These are phyloP conservation scores for Semaprochilodus insignis DNA, from an alignment of 2,797 vertebrate species.

Conservation along the genomic window DNA sequence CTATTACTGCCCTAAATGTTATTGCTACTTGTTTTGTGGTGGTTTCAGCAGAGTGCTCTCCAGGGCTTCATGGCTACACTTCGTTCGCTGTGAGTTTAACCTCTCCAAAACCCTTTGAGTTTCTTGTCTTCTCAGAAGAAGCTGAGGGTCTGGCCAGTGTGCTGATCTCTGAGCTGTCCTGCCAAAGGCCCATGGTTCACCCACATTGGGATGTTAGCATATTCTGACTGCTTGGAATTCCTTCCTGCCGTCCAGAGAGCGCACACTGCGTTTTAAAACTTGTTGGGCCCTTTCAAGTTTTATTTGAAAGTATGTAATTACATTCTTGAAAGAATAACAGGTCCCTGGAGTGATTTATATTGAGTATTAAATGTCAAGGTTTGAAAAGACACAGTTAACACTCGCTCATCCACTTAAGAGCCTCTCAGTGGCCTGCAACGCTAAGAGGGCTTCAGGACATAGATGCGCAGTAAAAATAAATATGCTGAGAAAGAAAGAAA, in stretches of 20 bases:
- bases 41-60: neutral
- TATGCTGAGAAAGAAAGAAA: conserved; percentile 40
- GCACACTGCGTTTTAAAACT: conserved; percentile 98
- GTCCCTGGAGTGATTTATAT: conserved; percentile 93
- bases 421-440: conserved; percentile 63
- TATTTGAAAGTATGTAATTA: conserved; percentile 99
- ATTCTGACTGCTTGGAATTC: conserved; percentile 98
- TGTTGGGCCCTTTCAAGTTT: conserved; percentile 99
- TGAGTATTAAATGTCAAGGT: conserved; percentile 94
- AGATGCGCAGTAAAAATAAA: conserved; percentile 62
- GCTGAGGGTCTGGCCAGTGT: conserved; percentile 20
- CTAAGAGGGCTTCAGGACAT: conserved; percentile 58
- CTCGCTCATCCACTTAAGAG: conserved; percentile 69
- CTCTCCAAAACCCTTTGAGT: conserved; percentile 6
- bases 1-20: neutral
- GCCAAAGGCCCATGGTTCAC: conserved; percentile 76
- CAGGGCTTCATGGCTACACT: neutral
- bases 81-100: conserved; percentile 20
- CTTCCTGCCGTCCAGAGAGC: conserved; percentile 90
- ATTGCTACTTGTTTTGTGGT: conserved; percentile 17
- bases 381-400: conserved; percentile 92
- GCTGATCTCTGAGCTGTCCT: conserved; percentile 43
- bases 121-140: conserved; percentile 25
- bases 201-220: conserved; percentile 95
- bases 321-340: conserved; percentile 98